Conservation (phyloP, 1,140 invertebrate genomes). For the Plectrocnemia conspersa region DNA sequence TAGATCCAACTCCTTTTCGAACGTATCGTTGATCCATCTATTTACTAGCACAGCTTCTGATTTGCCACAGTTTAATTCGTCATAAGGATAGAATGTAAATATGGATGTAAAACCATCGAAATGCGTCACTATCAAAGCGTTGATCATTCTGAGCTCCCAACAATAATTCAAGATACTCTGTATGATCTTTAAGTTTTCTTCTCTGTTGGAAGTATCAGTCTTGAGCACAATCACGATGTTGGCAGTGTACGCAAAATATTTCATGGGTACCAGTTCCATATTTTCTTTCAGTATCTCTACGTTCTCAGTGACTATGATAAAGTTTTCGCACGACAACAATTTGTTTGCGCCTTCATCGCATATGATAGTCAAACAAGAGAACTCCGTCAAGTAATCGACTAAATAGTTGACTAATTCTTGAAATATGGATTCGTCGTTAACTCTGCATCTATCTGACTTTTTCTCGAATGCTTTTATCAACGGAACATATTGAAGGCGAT, state of each 20-base stretch:
- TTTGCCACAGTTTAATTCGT: slow-evolving; percentile 7
- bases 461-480: slow-evolving; percentile 21
- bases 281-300: slow-evolving; percentile 9
- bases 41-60: slow-evolving; percentile 17
- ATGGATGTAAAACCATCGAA: slow-evolving; percentile 2
- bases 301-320: slow-evolving; percentile 22
- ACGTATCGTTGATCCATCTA: slow-evolving; percentile 21
- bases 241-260: slow-evolving; percentile 14
- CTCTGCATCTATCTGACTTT: not conserved
- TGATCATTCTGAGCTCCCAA: slow-evolving; percentile 25
- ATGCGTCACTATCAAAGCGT: slow-evolving; percentile 14
- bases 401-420: slow-evolving; percentile 15
- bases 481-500: slow-evolving; percentile 15
- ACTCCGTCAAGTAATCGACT: slow-evolving; percentile 10
- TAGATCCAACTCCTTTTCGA: slow-evolving; percentile 16
- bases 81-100: slow-evolving; percentile 27
- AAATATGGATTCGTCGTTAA: not conserved
- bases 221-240: slow-evolving; percentile 28
- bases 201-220: not conserved
- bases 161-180: slow-evolving; percentile 24
- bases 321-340: slow-evolving; percentile 20
- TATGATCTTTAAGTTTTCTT: not conserved
- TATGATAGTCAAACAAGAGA: slow-evolving; percentile 13
- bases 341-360: not conserved
- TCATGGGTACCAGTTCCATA: slow-evolving; percentile 18